Base-by-base conservation (phyloP, 2,888 invertebrate species). In the Drosophila anomelani region DNA sequence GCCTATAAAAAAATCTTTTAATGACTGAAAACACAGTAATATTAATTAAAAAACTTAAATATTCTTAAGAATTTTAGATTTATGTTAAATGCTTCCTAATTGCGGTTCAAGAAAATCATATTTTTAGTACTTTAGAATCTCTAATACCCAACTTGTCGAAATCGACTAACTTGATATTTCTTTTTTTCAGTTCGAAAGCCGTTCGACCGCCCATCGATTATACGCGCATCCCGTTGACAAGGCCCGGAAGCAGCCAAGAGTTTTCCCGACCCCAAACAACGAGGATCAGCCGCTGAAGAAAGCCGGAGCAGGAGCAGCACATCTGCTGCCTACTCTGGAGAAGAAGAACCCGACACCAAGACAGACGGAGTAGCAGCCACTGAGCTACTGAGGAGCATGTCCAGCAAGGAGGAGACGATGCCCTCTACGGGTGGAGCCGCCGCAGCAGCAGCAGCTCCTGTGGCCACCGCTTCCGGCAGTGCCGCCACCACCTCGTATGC, bases 401-500 rank as follows among this genome's bases (percentile, higher is more conserved):
- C 92, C 77, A 79, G 88, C 79, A 91, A 92, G 85, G 92, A 91
- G 76, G 92, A 90, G 79, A 84, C 91, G 44, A 84, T 90, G 44
- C 75, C 90, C 47, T 53, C 80, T 47, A 53, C 44, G 64, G 72
- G 63, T 51, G 72, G 59, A 56, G 81, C 85, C 77, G 77, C 85
- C 77, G 77, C 85, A 77, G 76, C 83, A 55, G 75, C 84, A 23
- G 23, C 23, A 32, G 95, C 95, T 61, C 95, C 95, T 92, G 95
- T 95, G 82, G 94, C 92, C 26, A 32, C 62, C 34, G 66, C 72
- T 23, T 49, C 80, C 15, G 66, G 78, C 58, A 57, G 74, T 41
- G 7, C 29, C 7, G 72, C 94, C 78, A 95, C 95, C 87, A 94
- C 95, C 89, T 95, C 96, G 62, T 96, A 96, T 93, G 96, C 96